Percentiles rank a stretch among this genome's conserved stretches.
Conservation (phyloP, 2,888 invertebrate species). For the Serripes groenlandicus region DNA sequence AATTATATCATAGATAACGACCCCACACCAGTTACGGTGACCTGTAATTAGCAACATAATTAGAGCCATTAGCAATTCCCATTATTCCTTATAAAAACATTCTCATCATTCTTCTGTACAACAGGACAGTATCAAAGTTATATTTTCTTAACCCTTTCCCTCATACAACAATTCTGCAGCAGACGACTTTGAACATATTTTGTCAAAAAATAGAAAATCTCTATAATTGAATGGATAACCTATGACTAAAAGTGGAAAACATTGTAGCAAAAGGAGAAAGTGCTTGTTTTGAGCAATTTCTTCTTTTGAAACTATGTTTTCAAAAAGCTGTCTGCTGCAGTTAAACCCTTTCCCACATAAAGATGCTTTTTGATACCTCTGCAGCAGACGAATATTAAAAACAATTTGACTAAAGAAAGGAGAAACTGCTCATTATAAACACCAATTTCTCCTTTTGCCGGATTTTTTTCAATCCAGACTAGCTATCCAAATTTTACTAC, state of each 20-base stretch:
- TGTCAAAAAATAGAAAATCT: too few species aligned
- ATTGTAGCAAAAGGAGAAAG: too few species aligned
- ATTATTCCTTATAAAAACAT: background rate
- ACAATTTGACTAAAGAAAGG: background rate
- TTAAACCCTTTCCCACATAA: slow-evolving; percentile 6
- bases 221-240: too few species aligned
- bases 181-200: too few species aligned
- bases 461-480: background rate
- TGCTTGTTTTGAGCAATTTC: too few species aligned
- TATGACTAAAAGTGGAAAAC: too few species aligned
- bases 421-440: background rate
- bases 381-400: background rate
- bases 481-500: background rate
- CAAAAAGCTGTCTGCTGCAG: too few species aligned
- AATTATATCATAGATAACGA: slow-evolving; percentile 9
- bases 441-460: background rate
- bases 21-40: background rate
- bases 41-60: slow-evolving; percentile 1
- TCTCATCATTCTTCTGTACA: too few species aligned
- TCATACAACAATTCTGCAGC: too few species aligned
- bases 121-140: too few species aligned
- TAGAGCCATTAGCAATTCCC: background rate
- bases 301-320: too few species aligned
- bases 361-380: background rate
- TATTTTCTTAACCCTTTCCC: too few species aligned